Evolutionary conservation across 2,888 invertebrate genomes (phyloP), one percentile per base, ranked within the genome.

Genomic region (Charanyca ferruginea): DNA sequence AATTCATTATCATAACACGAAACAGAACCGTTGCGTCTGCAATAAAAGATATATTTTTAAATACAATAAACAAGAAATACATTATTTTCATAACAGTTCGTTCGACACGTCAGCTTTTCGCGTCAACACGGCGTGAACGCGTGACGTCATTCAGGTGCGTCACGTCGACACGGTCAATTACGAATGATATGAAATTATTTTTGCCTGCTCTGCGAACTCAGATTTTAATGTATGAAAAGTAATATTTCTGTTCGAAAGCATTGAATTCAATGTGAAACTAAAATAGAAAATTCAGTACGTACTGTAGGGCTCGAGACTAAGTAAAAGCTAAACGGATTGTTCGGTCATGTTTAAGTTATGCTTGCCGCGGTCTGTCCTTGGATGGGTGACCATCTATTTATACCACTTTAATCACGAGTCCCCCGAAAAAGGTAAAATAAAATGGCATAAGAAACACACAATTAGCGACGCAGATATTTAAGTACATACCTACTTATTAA

Each of bases 81-180:
- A 88, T 88, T 87, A 84, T 88, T 89, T 91, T 91, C 86, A 91
- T 91, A 88, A 89, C 87, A 83, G 83, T 83, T 88, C 87, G 89
- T 90, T 90, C 85, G 85, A 89, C 89, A 89, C 86, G 86, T 83
- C 49, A 65, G 85, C 86, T 89, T 90, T 90, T 85, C 86, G 85
- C 84, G 83, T 85, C 86, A 87, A 89, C 73, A 67, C 58, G 60
- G 70, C 77, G 73, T 83, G 76, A 80, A 83, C 69, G 70, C 83
- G 81, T 85, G 80, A 83, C 85, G 83, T 74, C 83, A 77, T 25
- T 79, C 82, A 80, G 69, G 77, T 81, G 66, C 63, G 54, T 68
- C 69, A 72, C 69, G 64, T 51, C 16, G 7, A 65, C 63, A 57
- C 60, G 62, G 52, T 58, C 68, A 69, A 73, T 76, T 69, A 66